phyloP scores from a whole-genome alignment of 2,113 vertebrate genomes.

The Meles meles region DNA sequence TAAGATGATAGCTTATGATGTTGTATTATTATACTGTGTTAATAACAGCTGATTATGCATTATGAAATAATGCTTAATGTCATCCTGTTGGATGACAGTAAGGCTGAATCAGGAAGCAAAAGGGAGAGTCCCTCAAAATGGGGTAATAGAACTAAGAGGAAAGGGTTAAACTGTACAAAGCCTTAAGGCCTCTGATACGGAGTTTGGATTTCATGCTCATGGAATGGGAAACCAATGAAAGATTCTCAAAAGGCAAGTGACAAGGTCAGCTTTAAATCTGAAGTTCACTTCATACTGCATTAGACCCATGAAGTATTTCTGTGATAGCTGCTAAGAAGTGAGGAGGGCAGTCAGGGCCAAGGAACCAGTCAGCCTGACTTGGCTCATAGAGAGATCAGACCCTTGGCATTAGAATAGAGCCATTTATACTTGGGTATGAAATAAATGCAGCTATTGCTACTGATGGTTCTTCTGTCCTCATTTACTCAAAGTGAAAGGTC shows the following conservation, averaged over 20 bases:
- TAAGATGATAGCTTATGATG: not conserved
- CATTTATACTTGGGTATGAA: not conserved
- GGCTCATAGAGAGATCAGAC: not conserved
- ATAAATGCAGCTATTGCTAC: not conserved
- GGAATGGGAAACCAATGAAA: not conserved
- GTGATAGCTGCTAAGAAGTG: not conserved
- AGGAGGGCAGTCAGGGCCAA: not conserved
- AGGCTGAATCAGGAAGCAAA: not conserved
- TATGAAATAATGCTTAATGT: not conserved
- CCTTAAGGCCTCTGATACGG: not conserved
- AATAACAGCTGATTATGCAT: not conserved
- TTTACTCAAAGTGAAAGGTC: slow-evolving; percentile 40
- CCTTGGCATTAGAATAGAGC: not conserved
- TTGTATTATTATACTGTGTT: not conserved
- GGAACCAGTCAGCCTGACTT: not conserved
- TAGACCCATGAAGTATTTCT: not conserved
- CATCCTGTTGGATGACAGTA: not conserved
- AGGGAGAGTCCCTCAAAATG: not conserved
- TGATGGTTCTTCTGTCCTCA: slow-evolving; percentile 30
- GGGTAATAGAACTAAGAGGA: not conserved
- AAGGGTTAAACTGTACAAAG: not conserved
- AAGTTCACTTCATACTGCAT: not conserved
- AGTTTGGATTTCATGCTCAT: not conserved
- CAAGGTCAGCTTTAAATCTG: not conserved
- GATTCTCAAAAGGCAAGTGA: not conserved